Conservation (phyloP, 2,113 vertebrate species). For the Apteryx mantelli region DNA sequence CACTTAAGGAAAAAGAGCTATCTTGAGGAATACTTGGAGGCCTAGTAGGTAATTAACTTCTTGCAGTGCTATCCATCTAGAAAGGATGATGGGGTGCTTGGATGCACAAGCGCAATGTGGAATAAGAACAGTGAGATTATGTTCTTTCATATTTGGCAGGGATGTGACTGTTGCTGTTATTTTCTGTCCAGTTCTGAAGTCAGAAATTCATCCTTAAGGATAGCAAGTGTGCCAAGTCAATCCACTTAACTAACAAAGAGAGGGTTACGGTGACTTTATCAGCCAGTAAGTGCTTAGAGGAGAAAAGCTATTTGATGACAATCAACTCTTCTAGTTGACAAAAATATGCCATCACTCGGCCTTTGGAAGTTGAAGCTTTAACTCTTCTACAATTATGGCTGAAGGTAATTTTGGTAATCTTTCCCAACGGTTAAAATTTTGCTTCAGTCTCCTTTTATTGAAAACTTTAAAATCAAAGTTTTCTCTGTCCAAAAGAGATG, state of each 20-base stretch:
- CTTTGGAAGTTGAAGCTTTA: not conserved
- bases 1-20: not conserved
- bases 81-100: not conserved
- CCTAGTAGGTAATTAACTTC: fast-evolving
- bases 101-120: fast-evolving
- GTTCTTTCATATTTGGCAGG: not conserved
- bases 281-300: not conserved
- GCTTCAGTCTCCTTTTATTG: not conserved
- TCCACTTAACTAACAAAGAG: not conserved
- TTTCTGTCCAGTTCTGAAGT: not conserved
- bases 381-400: not conserved
- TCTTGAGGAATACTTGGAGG: not conserved
- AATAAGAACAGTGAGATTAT: fast-evolving
- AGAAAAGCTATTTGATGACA: not conserved
- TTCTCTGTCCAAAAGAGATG: not conserved
- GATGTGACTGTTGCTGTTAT: not conserved
- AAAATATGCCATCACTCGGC: fast-evolving
- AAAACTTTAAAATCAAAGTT: no score
- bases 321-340: no score
- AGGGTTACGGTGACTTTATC: no score
- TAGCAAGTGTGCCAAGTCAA: fast-evolving
- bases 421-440: fast-evolving
- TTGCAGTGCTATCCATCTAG: not conserved
- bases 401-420: fast-evolving
- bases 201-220: fast-evolving